These are phyloP conservation scores for Vanessa tameamea DNA, from an alignment of 1,140 invertebrate genomes.

Conservation along the genomic window DNA sequence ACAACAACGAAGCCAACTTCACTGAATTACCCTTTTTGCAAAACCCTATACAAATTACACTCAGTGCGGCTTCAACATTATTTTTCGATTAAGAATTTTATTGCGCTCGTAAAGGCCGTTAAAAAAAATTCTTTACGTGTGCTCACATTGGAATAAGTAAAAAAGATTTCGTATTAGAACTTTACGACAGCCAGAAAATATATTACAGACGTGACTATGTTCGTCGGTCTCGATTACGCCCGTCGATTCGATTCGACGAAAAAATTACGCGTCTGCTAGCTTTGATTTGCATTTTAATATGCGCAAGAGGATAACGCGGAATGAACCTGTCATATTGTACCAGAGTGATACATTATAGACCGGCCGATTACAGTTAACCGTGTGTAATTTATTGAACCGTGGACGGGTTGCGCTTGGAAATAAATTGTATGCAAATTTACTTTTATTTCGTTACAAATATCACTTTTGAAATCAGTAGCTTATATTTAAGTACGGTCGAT, in stretches of 20 bases:
- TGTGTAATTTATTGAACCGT: slow-evolving; percentile 12
- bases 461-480: not conserved
- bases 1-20: slow-evolving; percentile 52
- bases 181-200: slow-evolving; percentile 67
- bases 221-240: slow-evolving; percentile 53
- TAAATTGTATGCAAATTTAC: not conserved
- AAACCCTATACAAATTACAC: slow-evolving; percentile 44
- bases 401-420: not conserved
- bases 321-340: slow-evolving; percentile 69
- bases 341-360: slow-evolving; percentile 47
- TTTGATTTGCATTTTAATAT: slow-evolving; percentile 79
- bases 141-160: slow-evolving; percentile 70
- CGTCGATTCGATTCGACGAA: slow-evolving; percentile 60
- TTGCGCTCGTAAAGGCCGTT: slow-evolving; percentile 53
- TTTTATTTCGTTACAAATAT: not conserved
- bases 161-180: slow-evolving; percentile 70
- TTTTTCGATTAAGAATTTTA: slow-evolving; percentile 71
- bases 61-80: slow-evolving; percentile 46
- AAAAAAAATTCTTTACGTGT: slow-evolving; percentile 52
- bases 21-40: slow-evolving; percentile 58
- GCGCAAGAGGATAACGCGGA: slow-evolving; percentile 58
- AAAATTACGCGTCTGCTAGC: slow-evolving; percentile 54
- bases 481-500: too few species aligned
- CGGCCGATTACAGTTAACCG: slow-evolving; percentile 6
- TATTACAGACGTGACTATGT: slow-evolving; percentile 73